Base-by-base conservation (phyloP, 2,888 invertebrate species). In the Erebia epiphron region DNA sequence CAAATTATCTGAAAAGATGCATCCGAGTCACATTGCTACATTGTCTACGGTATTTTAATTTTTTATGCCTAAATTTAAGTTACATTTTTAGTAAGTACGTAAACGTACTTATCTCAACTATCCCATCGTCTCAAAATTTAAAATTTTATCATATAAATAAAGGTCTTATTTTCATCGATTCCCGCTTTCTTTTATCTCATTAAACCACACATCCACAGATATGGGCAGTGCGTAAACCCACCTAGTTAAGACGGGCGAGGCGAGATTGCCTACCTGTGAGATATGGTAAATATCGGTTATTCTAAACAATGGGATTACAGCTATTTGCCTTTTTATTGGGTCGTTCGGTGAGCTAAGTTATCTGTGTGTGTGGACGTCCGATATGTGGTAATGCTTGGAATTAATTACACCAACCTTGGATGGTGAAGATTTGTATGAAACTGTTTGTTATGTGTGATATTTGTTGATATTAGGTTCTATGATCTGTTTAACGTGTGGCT, bases 261-360 rank as follows among this genome's bases (percentile, higher is more conserved):
- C 85, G 84, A 85, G 84, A 85, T 80, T 80, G 80, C 77, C 79
- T 86, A 86, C 83, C 85, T 78, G 79, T 80, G 80, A 84, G 82
- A 82, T 85, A 86, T 82, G 80, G 83, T 82, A 84, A 86, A 88
- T 87, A 88, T 89, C 85, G 81, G 85, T 78, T 81, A 82, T 82
- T 81, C 77, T 80, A 82, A 82, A 82, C 83, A 86, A 83, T 80
- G 75, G 80, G 83, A 86, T 85, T 80, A 83, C 77, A 79, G 79
- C 77, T 86, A 84, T 88, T 88, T 87, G 80, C 84, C 82, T 85
- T 83, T 86, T 86, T 87, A 87, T 86, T 84, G 83, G 85, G 80
- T 82, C 83, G 80, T 86, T 85, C 75, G 77, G 75, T 74, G 65
- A 57, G 67, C 70, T 41, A 58, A 67, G 46, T 73, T 76, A 76